Evolutionary conservation across 1,140 invertebrate species (phyloP).

Genomic region (Tenebrio molitor): DNA sequence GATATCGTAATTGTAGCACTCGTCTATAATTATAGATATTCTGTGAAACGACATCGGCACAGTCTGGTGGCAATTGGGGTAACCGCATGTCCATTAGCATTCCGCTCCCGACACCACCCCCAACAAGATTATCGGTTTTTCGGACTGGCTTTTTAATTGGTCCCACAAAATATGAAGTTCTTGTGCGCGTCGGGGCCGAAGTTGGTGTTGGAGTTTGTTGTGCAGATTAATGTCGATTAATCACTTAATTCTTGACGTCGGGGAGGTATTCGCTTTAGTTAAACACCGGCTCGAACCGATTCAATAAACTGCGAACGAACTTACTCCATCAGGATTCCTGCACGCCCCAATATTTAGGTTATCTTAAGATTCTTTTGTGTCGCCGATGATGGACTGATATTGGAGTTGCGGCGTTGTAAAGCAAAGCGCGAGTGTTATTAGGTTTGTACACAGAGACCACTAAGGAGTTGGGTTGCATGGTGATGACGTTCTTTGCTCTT

Average conservation of each 20-base stretch:
- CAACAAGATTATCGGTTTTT: slow-evolving; percentile 18
- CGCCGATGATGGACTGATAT: background rate
- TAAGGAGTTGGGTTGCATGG: slow-evolving; percentile 17
- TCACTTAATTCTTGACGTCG: background rate
- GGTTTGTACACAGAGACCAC: slow-evolving; percentile 8
- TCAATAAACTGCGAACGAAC: background rate
- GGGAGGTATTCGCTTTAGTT: slow-evolving; percentile 1
- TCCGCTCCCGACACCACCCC: background rate
- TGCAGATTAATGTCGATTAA: slow-evolving; percentile 1
- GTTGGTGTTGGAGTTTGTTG: background rate
- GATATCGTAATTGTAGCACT: slow-evolving; percentile 3
- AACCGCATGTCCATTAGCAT: slow-evolving; percentile 24
- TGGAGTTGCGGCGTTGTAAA: background rate
- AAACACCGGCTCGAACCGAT: background rate
- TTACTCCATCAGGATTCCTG: slow-evolving; percentile 10
- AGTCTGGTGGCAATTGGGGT: slow-evolving; percentile 3
- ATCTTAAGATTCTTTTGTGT: slow-evolving; percentile 17
- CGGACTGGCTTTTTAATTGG: no score
- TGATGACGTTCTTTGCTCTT: slow-evolving; percentile 11
- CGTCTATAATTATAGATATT: slow-evolving; percentile 35
- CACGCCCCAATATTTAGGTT: slow-evolving; percentile 21
- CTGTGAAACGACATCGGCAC: slow-evolving; percentile 13
- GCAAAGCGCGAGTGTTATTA: background rate
- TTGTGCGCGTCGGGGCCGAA: no score
- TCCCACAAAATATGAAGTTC: no score